phyloP scores from a whole-genome alignment of 2,797 vertebrate genomes.

The Pristis pectinata region DNA sequence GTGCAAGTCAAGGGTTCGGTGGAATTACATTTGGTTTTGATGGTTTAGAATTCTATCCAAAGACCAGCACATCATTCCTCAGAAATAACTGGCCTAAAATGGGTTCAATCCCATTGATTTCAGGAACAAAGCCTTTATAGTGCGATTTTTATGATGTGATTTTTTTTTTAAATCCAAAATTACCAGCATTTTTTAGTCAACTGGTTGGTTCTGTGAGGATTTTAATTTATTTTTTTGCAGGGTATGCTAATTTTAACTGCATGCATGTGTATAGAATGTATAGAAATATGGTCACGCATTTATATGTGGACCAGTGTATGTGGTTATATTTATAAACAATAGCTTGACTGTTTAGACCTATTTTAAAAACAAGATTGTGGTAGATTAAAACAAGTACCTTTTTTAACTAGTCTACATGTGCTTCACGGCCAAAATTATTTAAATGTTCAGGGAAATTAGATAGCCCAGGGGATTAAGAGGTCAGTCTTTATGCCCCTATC shows the following conservation, averaged over 20 bases:
- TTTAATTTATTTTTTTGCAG: constrained; percentile 38
- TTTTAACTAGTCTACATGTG: constrained; percentile 36
- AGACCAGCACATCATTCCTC: constrained; percentile 33
- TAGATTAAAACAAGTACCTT: constrained; percentile 33
- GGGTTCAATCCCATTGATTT: constrained; percentile 20
- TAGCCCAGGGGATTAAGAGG: constrained; percentile 6
- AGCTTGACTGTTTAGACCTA: constrained; percentile 34
- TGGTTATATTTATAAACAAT: constrained; percentile 31
- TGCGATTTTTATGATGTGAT: constrained; percentile 32
- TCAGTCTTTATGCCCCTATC: not conserved
- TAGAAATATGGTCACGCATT: constrained; percentile 30
- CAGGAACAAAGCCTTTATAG: constrained; percentile 38
- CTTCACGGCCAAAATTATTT: constrained; percentile 26
- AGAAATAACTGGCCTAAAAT: constrained; percentile 36
- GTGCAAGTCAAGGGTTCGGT: not conserved
- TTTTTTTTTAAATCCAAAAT: constrained; percentile 30
- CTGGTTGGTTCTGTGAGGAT: constrained; percentile 33
- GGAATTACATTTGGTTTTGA: not conserved
- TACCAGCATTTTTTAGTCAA: constrained; percentile 35
- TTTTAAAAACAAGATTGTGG: constrained; percentile 29
- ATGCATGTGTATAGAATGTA: constrained; percentile 37
- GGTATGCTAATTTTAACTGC: constrained; percentile 29
- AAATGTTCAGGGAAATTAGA: not conserved
- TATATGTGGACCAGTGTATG: constrained; percentile 25
- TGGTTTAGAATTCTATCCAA: constrained; percentile 32